Conservation (phyloP, 2,797 vertebrate species). For the Sorex maritimensis region DNA sequence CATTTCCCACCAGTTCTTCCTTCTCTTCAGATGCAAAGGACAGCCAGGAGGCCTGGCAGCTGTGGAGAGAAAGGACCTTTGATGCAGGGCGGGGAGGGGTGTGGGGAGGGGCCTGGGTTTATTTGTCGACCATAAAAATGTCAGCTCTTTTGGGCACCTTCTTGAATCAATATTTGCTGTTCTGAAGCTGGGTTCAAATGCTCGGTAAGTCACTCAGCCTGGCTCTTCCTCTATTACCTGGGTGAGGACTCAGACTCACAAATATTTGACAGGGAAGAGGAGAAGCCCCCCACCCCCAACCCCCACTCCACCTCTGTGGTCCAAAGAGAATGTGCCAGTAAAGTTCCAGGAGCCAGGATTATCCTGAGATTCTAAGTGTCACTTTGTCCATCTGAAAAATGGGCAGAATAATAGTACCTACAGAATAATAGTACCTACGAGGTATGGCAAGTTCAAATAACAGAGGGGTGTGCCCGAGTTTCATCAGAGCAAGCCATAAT, state of each 20-base stretch:
- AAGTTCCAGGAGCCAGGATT: background rate
- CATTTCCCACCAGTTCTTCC: conserved; percentile 69
- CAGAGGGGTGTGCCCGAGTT: background rate
- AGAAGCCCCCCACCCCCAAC: background rate
- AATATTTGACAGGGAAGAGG: background rate
- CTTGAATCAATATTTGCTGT: conserved; percentile 88
- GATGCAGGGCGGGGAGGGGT: background rate
- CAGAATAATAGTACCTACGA: background rate
- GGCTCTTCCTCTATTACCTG: conserved; percentile 75
- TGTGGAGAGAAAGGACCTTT: conserved; percentile 65
- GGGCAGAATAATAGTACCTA: background rate
- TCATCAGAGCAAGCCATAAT: no score
- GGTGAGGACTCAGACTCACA: conserved; percentile 53
- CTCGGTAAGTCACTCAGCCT: conserved; percentile 69
- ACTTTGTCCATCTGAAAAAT: background rate
- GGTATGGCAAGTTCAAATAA: background rate
- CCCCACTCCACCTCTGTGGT: background rate
- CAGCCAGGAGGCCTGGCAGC: conserved; percentile 45
- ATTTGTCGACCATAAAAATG: conserved; percentile 88
- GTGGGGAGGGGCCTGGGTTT: conserved; percentile 32
- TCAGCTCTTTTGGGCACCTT: conserved; percentile 83
- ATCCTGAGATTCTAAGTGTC: background rate
- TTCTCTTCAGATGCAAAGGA: conserved; percentile 41
- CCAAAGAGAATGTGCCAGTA: background rate
- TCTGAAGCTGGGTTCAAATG: conserved; percentile 84